phyloP scores from a whole-genome alignment of 2,797 vertebrate species.

The Melanotaenia trifasciata region DNA sequence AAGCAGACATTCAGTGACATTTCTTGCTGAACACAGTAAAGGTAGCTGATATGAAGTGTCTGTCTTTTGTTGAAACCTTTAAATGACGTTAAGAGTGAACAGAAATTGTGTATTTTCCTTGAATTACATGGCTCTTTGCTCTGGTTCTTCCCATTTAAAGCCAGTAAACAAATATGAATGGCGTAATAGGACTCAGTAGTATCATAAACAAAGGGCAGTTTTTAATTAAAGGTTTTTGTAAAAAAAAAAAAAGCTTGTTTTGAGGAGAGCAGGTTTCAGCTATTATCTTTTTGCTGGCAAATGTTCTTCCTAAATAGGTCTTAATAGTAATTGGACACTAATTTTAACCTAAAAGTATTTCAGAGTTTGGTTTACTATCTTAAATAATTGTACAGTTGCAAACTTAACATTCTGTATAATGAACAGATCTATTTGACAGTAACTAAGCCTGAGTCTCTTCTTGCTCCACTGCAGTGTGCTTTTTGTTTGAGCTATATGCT shows the following conservation, averaged over 20 bases:
- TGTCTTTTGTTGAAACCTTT: constrained; percentile 24
- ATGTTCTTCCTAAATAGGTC: neutral
- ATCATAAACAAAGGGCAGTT: constrained; percentile 4
- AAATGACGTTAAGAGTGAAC: constrained; percentile 19
- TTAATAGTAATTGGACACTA: too few species aligned
- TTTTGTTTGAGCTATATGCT: constrained; percentile 45
- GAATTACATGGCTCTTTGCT: constrained; percentile 28
- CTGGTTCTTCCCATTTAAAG: constrained; percentile 6
- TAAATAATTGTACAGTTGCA: constrained; percentile 5
- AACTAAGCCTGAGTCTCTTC: constrained; percentile 21
- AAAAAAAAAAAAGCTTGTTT: constrained; percentile 5
- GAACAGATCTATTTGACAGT: constrained; percentile 21
- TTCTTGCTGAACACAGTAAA: constrained; percentile 17
- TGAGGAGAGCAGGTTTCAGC: neutral
- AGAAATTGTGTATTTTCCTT: constrained; percentile 26
- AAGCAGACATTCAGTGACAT: constrained; percentile 30
- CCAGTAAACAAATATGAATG: constrained; percentile 7
- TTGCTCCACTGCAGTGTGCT: constrained; percentile 9
- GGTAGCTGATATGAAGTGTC: constrained; percentile 11
- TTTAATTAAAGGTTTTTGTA: neutral
- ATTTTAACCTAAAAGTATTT: neutral
- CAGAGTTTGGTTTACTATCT: neutral
- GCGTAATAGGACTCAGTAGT: constrained; percentile 10
- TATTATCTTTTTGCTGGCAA: neutral
- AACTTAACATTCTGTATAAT: neutral